A percentile compares a stretch with the other conserved stretches of the same genome.
Conservation (phyloP, 2,113 vertebrate species). For the Aphyosemion australe region DNA sequence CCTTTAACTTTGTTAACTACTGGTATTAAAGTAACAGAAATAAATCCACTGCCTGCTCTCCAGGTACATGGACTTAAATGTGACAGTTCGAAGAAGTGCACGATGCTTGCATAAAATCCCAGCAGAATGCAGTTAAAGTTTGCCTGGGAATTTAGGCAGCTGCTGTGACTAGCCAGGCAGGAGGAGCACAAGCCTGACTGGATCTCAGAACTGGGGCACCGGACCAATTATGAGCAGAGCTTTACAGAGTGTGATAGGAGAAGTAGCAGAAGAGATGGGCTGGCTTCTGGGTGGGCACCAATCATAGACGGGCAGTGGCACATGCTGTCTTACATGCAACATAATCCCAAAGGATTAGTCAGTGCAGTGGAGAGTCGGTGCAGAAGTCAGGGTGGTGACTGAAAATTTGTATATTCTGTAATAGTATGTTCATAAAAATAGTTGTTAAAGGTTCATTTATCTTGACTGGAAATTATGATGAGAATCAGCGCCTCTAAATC, state of each 20-base stretch:
- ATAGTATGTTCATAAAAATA: no score
- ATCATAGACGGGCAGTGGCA: background rate
- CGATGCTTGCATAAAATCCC: background rate
- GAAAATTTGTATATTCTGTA: background rate
- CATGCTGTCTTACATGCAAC: background rate
- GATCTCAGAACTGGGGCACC: background rate
- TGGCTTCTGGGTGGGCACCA: background rate
- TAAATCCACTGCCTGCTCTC: background rate
- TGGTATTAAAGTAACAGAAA: background rate
- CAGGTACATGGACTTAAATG: background rate
- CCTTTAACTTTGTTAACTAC: background rate
- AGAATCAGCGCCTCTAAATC: no score
- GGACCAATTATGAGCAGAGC: background rate
- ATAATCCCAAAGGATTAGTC: background rate
- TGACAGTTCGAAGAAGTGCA: background rate
- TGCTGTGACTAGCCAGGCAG: background rate
- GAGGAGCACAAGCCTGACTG: background rate
- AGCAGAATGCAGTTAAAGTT: background rate
- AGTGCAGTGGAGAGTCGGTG: background rate
- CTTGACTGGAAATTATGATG: no score
- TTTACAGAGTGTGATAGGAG: background rate
- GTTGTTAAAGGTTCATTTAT: no score
- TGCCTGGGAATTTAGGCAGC: background rate
- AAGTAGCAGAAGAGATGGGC: background rate
- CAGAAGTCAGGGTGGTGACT: background rate